These are phyloP conservation scores for Tenualosa ilisha DNA, from an alignment of 2,797 vertebrate genomes.

Conservation along the genomic window DNA sequence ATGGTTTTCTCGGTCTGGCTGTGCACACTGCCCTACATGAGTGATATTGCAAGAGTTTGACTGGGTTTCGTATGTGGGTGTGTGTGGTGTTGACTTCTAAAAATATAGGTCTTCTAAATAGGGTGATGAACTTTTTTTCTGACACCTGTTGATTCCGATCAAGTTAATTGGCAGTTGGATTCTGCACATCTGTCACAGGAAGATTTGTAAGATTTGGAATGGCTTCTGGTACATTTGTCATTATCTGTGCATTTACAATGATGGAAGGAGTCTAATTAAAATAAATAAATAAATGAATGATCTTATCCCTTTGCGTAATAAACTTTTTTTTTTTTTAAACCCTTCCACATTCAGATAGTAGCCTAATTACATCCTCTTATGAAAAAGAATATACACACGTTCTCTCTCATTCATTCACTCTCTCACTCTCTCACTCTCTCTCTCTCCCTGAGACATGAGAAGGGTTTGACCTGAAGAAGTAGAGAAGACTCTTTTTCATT, in stretches of 20 bases:
- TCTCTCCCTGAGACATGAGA: background rate
- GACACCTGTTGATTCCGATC: background rate
- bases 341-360: no score
- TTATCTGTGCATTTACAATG: no score
- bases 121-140: background rate
- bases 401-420: no score
- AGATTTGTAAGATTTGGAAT: no score
- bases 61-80: background rate
- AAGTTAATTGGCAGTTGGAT: background rate
- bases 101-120: background rate
- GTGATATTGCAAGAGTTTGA: background rate
- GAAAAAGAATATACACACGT: no score
- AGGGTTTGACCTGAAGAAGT: constrained; percentile 27
- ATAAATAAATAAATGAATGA: no score
- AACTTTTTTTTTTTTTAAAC: no score
- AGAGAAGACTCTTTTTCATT: background rate
- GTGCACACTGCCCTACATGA: background rate
- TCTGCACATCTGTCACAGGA: no score
- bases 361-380: no score
- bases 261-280: no score
- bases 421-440: background rate
- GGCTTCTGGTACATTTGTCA: no score
- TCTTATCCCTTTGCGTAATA: no score
- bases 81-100: background rate
- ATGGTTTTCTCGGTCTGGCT: constrained; percentile 1